Percentiles rank a stretch among this genome's conserved stretches.
phyloP scores from a whole-genome alignment of 2,888 invertebrate genomes.

The Ceratothoa steindachneri region DNA sequence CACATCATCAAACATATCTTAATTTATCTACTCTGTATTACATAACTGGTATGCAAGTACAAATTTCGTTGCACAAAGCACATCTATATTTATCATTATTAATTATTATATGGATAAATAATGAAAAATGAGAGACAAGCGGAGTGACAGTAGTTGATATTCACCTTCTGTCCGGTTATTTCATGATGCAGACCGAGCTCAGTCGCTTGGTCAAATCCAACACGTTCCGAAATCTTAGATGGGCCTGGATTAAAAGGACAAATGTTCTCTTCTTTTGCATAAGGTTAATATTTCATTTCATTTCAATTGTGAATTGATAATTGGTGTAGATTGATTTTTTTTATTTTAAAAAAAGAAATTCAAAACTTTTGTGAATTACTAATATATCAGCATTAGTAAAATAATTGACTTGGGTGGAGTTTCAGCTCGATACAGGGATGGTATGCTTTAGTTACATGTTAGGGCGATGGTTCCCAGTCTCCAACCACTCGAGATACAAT shows the following conservation, averaged over 20 bases:
- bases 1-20: too few species aligned
- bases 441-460: slow-evolving; percentile 34
- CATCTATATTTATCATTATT: too few species aligned
- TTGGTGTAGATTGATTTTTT: background rate
- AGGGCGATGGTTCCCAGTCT: slow-evolving; percentile 59
- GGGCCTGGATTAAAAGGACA: slow-evolving; percentile 32
- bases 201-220: slow-evolving; percentile 32
- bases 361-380: too few species aligned
- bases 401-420: too few species aligned
- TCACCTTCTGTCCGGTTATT: slow-evolving; percentile 56
- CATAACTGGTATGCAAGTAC: too few species aligned
- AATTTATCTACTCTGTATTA: too few species aligned
- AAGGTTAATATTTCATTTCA: slow-evolving; percentile 21
- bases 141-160: slow-evolving; percentile 55
- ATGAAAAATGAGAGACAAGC: slow-evolving; percentile 51
- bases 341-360: background rate
- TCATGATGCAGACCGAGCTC: slow-evolving; percentile 54
- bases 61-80: too few species aligned
- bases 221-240: slow-evolving; percentile 30
- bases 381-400: too few species aligned
- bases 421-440: slow-evolving; percentile 25
- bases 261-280: slow-evolving; percentile 40
- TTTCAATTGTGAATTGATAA: too few species aligned
- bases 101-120: slow-evolving; percentile 53
- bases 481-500: slow-evolving; percentile 59